These are phyloP conservation scores for Ophioninae sp. DNA, from an alignment of 2,888 invertebrate species.

Conservation along the genomic window DNA sequence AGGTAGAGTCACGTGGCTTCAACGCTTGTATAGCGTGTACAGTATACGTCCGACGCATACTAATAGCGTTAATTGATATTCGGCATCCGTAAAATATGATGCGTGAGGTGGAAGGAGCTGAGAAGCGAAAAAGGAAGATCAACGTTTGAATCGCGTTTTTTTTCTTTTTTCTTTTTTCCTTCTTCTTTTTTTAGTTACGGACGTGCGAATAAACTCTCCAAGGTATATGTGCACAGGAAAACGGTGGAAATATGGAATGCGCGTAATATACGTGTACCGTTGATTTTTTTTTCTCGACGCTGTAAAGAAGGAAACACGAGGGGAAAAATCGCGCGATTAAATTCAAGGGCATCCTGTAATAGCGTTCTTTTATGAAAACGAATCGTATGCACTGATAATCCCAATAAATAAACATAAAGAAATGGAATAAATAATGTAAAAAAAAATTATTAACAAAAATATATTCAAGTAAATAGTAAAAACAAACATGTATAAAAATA, in stretches of 20 bases:
- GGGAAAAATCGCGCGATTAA: neutral
- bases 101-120: constrained; percentile 37
- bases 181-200: constrained; percentile 17
- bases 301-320: neutral
- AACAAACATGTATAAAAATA: too few relatives aligned
- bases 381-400: neutral
- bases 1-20: constrained; percentile 48
- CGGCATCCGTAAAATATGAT: constrained; percentile 72
- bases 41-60: constrained; percentile 68
- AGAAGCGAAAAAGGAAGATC: neutral
- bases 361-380: neutral
- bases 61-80: constrained; percentile 75
- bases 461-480: too few relatives aligned
- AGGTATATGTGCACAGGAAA: constrained; percentile 8
- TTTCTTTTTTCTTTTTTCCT: constrained; percentile 12
- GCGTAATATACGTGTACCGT: neutral
- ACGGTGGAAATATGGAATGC: constrained; percentile 22
- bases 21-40: constrained; percentile 14
- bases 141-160: neutral
- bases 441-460: neutral
- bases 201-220: constrained; percentile 38
- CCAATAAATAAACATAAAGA: neutral
- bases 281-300: constrained; percentile 1
- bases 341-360: neutral
- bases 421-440: neutral